Base-by-base conservation (phyloP, 2,888 invertebrate genomes). In the Therioaphis trifolii region DNA sequence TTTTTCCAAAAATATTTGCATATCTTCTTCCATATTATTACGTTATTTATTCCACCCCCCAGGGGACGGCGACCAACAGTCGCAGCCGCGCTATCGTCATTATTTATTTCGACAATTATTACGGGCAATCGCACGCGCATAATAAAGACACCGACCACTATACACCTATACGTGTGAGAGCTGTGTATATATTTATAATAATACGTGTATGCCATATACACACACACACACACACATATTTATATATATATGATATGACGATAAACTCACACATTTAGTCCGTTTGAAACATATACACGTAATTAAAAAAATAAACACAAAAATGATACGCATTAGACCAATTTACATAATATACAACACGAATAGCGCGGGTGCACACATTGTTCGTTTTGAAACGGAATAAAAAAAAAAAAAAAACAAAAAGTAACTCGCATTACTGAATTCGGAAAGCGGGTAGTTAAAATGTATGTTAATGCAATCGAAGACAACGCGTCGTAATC, bases 51-150 rank as follows among this genome's bases (percentile, higher is more conserved):
- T 77, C 63, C 76, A 43, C 46, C 46, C 21, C 43, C 27, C 29
- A 29, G 46, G 61, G 75, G 58, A 18, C 43, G 71, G 29, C 71
- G 24, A 2, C 58, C 55, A 55, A 4, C 58, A 24, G 55, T 46
- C 18, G 61, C 21, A 14, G 27, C 35, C 35, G 35, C 58, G 27
- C 9, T 61, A 63, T 76, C 58, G 24, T 43, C 75, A 15, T 77
- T 63, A 77, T 77, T 77, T 63, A 63, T 76, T 76, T 76, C 61
- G 43, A 76, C 76, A 46, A 76, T 76, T 61, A 76, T 75, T 75
- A 58, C 43, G 18, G 18, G 21, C 52, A 29, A 35, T 35, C 18
- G 14, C 69, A 4, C 43, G 21, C 14, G 14, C 29, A 35, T 61
- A 24, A 58, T 21, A 58, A 58, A 21, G 24, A 58, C 1, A 58